Percentiles rank a stretch among this genome's conserved stretches.
These are phyloP conservation scores for Diabrotica undecimpunctata DNA, from an alignment of 1,140 invertebrate genomes.

Conservation along the genomic window DNA sequence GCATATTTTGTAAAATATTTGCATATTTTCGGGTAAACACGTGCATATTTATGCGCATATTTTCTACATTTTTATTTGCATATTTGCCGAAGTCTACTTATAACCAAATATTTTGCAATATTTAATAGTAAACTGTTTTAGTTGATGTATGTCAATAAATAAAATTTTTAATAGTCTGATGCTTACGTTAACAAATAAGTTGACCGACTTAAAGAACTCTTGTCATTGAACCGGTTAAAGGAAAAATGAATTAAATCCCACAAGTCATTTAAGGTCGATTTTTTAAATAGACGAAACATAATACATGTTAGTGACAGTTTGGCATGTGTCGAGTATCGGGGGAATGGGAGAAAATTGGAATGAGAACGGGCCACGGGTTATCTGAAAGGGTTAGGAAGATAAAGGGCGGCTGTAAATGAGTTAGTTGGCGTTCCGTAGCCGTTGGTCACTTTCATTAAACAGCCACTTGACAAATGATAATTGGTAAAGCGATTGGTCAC, in stretches of 20 bases:
- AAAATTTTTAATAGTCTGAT: too few species aligned
- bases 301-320: conserved; percentile 44
- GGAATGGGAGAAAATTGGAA: conserved; percentile 21
- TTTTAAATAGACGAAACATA: conserved; percentile 20
- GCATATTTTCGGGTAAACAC: too few species aligned
- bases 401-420: conserved; percentile 44
- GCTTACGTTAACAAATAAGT: too few species aligned
- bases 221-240: not conserved
- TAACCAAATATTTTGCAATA: too few species aligned
- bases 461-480: conserved; percentile 49
- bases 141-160: too few species aligned
- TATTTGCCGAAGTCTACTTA: too few species aligned
- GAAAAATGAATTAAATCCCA: not conserved
- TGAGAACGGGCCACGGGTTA: conserved; percentile 7
- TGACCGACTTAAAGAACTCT: too few species aligned
- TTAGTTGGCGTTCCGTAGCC: conserved; percentile 39
- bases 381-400: conserved; percentile 44
- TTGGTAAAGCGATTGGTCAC: conserved; percentile 47
- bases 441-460: conserved; percentile 48
- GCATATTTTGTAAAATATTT: too few species aligned
- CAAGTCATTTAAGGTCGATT: conserved; percentile 2
- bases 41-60: too few species aligned
- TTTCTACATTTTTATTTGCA: too few species aligned
- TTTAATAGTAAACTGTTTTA: too few species aligned
- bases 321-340: conserved; percentile 39